phyloP scores from a whole-genome alignment of 2,113 vertebrate species.

The Solea senegalensis region DNA sequence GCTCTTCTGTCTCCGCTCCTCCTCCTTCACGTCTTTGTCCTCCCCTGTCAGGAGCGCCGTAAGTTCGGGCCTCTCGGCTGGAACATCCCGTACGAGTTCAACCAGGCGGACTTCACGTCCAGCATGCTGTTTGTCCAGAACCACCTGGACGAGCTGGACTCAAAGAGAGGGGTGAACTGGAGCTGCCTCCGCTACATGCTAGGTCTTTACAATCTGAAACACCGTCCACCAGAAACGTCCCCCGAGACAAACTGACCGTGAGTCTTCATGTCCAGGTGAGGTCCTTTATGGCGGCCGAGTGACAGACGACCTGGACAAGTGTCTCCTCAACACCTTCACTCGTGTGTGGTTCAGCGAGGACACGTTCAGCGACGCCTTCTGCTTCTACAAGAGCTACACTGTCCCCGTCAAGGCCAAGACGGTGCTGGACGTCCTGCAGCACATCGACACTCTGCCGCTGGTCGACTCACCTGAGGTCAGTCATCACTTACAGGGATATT shows the following conservation, averaged over 20 bases:
- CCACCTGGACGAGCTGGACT: constrained; percentile 81
- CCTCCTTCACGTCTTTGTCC: not conserved
- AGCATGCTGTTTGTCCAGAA: constrained; percentile 88
- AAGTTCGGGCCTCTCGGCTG: constrained; percentile 88
- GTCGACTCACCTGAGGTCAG: constrained; percentile 85
- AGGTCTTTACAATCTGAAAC: constrained; percentile 47
- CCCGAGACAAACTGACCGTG: too few relatives aligned
- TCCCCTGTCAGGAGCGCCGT: constrained; percentile 79
- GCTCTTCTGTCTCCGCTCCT: not conserved
- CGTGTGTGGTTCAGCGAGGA: constrained; percentile 86
- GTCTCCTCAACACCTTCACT: constrained; percentile 84
- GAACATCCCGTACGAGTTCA: constrained; percentile 91
- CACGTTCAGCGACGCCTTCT: constrained; percentile 82
- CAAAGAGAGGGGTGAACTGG: constrained; percentile 83
- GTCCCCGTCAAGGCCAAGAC: constrained; percentile 79
- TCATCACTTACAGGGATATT: not conserved
- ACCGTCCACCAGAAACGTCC: not conserved
- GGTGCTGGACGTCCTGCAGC: constrained; percentile 82
- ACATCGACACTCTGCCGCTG: constrained; percentile 83
- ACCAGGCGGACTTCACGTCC: constrained; percentile 86
- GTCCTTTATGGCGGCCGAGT: constrained; percentile 89
- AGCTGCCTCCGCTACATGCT: constrained; percentile 87
- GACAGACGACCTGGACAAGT: constrained; percentile 86
- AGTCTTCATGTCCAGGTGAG: constrained; percentile 69
- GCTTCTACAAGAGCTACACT: constrained; percentile 84